A percentile compares a stretch with the other conserved stretches of the same genome.
These are phyloP conservation scores for Sebastolobus altivelis DNA, from an alignment of 2,797 vertebrate genomes.

Conservation along the genomic window DNA sequence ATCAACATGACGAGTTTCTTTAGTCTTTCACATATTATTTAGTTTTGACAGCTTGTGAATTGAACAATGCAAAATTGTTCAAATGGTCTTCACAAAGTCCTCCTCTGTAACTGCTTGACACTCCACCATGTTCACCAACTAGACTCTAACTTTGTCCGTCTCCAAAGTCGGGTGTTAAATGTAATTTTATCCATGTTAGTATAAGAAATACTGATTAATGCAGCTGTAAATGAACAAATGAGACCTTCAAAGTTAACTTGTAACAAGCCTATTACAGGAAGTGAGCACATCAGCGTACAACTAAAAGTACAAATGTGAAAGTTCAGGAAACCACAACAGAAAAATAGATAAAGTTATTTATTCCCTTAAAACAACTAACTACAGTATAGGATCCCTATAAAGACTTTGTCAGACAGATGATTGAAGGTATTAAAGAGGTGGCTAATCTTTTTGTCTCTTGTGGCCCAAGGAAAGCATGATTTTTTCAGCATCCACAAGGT, in stretches of 20 bases:
- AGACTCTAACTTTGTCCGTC: not conserved
- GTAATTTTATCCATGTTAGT: not conserved
- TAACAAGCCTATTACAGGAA: not conserved
- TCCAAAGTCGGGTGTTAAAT: not conserved
- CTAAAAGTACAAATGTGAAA: not conserved
- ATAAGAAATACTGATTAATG: not conserved
- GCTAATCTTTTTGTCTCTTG: not conserved
- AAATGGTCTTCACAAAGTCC: not conserved
- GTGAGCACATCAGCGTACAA: not conserved
- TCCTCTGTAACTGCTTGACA: not conserved
- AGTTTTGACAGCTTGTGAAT: not conserved
- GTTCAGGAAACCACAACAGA: not conserved
- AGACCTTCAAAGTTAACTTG: not conserved
- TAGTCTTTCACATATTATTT: not conserved
- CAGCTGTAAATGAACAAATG: not conserved
- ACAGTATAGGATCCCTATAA: not conserved
- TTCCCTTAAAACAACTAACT: not conserved
- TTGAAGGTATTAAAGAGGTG: not conserved
- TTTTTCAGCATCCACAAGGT: slow-evolving; percentile 14
- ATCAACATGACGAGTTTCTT: not conserved
- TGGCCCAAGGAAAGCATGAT: slow-evolving; percentile 13
- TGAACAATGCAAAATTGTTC: not conserved
- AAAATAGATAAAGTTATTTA: not conserved
- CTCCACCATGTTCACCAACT: not conserved
- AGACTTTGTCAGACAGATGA: not conserved